Conservation (phyloP, 2,888 invertebrate species). For the Cepaea hortensis region DNA sequence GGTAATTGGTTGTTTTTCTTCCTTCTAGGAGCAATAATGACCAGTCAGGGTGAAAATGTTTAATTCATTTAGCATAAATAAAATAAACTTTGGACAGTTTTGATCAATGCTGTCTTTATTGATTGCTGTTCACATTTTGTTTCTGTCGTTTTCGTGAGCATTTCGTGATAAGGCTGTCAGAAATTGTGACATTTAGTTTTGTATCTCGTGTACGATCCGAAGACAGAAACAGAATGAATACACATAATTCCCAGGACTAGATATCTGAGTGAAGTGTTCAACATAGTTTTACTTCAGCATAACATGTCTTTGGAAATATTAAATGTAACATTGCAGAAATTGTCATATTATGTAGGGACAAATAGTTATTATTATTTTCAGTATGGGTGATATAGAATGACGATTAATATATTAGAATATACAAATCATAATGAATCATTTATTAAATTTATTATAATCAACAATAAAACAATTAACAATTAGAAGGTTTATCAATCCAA, state of each 20-base stretch:
- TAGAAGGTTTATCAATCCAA: too few species aligned
- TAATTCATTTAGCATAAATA: background rate
- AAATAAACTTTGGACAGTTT: background rate
- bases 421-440: too few species aligned
- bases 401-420: too few species aligned
- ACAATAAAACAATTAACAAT: too few species aligned
- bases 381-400: too few species aligned
- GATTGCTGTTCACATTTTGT: conserved; percentile 1
- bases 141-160: conserved; percentile 7
- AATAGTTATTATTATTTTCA: too few species aligned
- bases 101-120: background rate
- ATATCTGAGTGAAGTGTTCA: background rate
- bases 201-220: background rate
- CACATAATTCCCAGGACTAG: background rate
- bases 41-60: background rate
- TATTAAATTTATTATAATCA: too few species aligned
- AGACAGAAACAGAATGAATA: conserved; percentile 22
- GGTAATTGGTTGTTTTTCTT: too few species aligned
- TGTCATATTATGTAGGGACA: too few species aligned
- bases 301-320: too few species aligned
- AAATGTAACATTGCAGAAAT: too few species aligned
- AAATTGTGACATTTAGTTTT: background rate
- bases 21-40: background rate
- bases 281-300: background rate
- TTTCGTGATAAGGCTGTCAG: background rate